Evolutionary conservation across 1,140 invertebrate genomes (phyloP).

Genomic region (Drosophila parabipectinata): DNA sequence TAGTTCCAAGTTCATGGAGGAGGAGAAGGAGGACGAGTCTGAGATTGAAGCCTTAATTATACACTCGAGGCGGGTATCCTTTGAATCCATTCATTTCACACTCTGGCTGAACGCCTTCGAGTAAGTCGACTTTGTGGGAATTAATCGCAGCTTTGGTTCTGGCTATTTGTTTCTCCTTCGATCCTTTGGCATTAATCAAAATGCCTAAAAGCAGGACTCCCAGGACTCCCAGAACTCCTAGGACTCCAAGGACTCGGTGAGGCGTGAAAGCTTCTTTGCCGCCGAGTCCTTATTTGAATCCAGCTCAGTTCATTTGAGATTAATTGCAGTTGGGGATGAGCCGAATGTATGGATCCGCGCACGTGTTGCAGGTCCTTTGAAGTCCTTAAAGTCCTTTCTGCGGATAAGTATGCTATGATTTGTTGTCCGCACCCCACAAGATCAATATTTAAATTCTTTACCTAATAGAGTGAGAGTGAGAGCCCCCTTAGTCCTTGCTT

Average conservation of each 20-base stretch:
- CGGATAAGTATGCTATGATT: too few relatives aligned
- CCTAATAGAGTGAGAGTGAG: background rate
- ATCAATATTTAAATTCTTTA: background rate
- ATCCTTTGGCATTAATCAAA: conserved; percentile 66
- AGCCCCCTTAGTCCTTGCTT: background rate
- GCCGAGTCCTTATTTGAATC: conserved; percentile 27
- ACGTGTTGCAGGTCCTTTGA: background rate
- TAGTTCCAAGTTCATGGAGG: background rate
- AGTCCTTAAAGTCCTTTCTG: too few relatives aligned
- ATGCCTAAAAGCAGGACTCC: conserved; percentile 45
- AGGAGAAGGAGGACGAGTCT: background rate
- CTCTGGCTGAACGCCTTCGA: conserved; percentile 9
- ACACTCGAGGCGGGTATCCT: conserved; percentile 9
- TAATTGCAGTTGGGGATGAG: conserved; percentile 50
- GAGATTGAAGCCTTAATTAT: background rate
- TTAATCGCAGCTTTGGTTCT: conserved; percentile 24
- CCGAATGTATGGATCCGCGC: conserved; percentile 64
- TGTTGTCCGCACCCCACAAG: background rate
- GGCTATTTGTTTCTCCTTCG: conserved; percentile 11
- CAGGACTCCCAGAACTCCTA: too few relatives aligned
- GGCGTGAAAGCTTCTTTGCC: conserved; percentile 56
- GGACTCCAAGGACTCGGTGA: conserved; percentile 17
- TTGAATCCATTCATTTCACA: conserved; percentile 20
- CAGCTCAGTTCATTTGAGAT: conserved; percentile 69
- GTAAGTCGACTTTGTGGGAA: conserved; percentile 19